Percentiles rank a stretch among this genome's conserved stretches.
These are phyloP conservation scores for Bombyx huttoni DNA, from an alignment of 2,888 invertebrate genomes.

Conservation along the genomic window DNA sequence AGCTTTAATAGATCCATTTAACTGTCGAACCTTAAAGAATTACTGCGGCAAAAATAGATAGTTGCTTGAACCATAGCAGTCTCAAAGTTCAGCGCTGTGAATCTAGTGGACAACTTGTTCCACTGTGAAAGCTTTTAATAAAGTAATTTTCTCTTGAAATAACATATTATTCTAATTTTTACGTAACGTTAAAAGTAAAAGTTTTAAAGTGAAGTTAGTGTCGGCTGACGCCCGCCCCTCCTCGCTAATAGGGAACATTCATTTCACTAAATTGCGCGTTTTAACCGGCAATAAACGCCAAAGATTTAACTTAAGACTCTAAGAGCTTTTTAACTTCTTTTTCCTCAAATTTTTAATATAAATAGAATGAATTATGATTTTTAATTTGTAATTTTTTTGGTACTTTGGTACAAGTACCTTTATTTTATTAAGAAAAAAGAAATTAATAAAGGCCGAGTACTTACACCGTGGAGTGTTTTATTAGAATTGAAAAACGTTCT, in stretches of 20 bases:
- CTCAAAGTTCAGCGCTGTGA: too few species aligned
- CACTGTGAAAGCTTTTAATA: background rate
- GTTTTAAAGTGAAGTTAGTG: conserved; percentile 7
- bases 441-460: too few species aligned
- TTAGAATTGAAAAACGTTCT: too few species aligned
- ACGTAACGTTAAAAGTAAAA: conserved; percentile 11
- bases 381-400: background rate
- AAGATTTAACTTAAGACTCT: conserved; percentile 20
- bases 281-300: conserved; percentile 40
- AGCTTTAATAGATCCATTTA: too few species aligned
- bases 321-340: background rate
- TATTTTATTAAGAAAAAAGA: too few species aligned
- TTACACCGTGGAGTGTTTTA: too few species aligned
- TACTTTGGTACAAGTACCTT: background rate
- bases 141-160: background rate
- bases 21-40: too few species aligned
- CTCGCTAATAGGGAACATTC: conserved; percentile 34
- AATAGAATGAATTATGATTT: background rate
- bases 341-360: background rate
- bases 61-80: too few species aligned
- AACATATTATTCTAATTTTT: background rate
- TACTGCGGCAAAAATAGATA: too few species aligned
- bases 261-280: conserved; percentile 49
- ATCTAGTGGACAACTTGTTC: too few species aligned
- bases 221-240: conserved; percentile 12